phyloP scores from a whole-genome alignment of 2,888 invertebrate species.

The Tipula unca region DNA sequence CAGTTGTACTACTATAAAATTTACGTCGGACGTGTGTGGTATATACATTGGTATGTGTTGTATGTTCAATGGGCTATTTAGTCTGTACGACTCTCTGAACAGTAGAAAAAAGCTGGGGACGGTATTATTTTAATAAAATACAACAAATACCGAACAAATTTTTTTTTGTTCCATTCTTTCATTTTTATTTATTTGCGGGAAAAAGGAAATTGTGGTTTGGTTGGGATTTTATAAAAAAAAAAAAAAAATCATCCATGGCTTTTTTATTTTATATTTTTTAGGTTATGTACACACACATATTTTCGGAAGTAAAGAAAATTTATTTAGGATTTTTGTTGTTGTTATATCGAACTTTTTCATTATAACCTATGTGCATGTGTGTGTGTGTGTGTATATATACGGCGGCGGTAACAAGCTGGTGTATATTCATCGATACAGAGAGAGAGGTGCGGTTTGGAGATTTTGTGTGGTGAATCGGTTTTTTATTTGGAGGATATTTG shows the following conservation, averaged over 20 bases:
- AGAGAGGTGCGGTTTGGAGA: background rate
- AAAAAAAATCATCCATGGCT: background rate
- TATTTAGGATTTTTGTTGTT: background rate
- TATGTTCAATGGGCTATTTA: background rate
- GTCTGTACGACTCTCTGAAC: background rate
- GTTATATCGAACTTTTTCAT: background rate
- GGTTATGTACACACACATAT: slow-evolving; percentile 8
- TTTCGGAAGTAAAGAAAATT: slow-evolving; percentile 3
- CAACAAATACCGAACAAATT: background rate
- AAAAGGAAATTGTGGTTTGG: slow-evolving; percentile 3
- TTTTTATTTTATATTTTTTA: background rate
- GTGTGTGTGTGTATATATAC: background rate
- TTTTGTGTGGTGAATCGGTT: slow-evolving; percentile 1
- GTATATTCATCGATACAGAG: background rate
- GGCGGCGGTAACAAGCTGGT: background rate
- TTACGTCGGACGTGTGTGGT: background rate
- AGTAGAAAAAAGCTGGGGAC: background rate
- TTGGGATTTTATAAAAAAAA: background rate
- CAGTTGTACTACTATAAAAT: background rate
- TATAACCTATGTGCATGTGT: background rate
- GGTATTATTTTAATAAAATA: slow-evolving; percentile 2
- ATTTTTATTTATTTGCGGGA: slow-evolving; percentile 3
- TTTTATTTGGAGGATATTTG: slow-evolving; percentile 3
- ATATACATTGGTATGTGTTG: background rate
- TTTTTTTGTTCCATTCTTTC: background rate